phyloP scores from a whole-genome alignment of 2,888 invertebrate species.

The Plagiodera versicolora region DNA sequence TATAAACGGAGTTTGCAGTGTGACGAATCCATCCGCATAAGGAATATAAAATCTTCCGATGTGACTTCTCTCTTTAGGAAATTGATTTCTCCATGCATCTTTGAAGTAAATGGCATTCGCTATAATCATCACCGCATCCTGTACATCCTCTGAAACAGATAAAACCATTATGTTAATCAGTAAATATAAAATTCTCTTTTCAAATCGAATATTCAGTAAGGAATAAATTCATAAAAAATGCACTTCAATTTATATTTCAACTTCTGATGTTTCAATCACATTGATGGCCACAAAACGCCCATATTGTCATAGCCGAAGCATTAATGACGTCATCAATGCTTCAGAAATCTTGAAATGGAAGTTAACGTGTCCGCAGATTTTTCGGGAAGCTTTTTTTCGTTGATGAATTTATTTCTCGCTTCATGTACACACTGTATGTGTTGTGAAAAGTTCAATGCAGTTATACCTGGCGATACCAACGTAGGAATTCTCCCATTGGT shows the following conservation, averaged over 20 bases:
- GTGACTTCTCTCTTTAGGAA: slow-evolving; percentile 64
- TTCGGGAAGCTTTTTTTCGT: too few species aligned
- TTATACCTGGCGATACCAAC: slow-evolving; percentile 66
- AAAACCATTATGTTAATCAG: neutral
- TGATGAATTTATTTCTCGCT: too few species aligned
- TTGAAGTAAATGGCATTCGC: slow-evolving; percentile 81
- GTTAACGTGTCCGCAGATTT: too few species aligned
- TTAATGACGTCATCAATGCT: too few species aligned
- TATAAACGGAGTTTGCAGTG: slow-evolving; percentile 68
- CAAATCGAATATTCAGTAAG: too few species aligned
- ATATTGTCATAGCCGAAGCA: too few species aligned
- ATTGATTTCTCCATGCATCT: slow-evolving; percentile 74
- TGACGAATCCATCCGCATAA: slow-evolving; percentile 49
- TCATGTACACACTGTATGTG: too few species aligned
- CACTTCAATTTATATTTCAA: too few species aligned
- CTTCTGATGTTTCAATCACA: too few species aligned
- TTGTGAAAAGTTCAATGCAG: neutral
- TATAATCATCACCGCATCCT: slow-evolving; percentile 64
- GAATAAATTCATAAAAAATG: too few species aligned
- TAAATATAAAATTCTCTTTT: neutral
- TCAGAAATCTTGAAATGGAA: too few species aligned
- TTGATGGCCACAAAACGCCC: too few species aligned
- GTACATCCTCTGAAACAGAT: slow-evolving; percentile 59
- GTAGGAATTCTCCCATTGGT: slow-evolving; percentile 75
- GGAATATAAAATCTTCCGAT: slow-evolving; percentile 64